Evolutionary conservation across 1,140 invertebrate species (phyloP).

Genomic region (Ceratoteleas bidentatus): DNA sequence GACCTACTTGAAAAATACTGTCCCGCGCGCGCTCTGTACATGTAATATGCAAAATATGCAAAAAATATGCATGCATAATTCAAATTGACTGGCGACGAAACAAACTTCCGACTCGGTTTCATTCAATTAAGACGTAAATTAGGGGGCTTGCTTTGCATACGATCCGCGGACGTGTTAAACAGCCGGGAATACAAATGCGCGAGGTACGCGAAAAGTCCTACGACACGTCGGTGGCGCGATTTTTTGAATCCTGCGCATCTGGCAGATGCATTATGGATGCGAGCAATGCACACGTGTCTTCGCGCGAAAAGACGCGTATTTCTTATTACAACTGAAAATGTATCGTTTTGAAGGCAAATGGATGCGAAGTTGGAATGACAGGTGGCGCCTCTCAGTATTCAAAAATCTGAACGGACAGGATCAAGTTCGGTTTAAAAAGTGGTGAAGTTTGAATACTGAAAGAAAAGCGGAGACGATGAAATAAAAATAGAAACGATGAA

Average conservation of each 20-base stretch:
- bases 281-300: too few species aligned
- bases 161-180: background rate
- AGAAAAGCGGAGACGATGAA: too few species aligned
- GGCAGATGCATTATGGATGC: too few species aligned
- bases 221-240: background rate
- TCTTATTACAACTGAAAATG: too few species aligned
- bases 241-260: background rate
- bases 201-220: background rate
- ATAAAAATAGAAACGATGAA: too few species aligned
- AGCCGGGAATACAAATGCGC: background rate
- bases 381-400: too few species aligned
- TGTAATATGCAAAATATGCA: slow-evolving; percentile 4
- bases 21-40: background rate
- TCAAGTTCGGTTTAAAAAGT: too few species aligned
- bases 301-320: too few species aligned
- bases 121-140: slow-evolving; percentile 7
- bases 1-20: slow-evolving; percentile 2
- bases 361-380: too few species aligned
- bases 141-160: background rate
- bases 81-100: background rate
- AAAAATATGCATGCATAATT: slow-evolving; percentile 3
- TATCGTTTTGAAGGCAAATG: too few species aligned
- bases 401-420: too few species aligned
- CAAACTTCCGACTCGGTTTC: slow-evolving; percentile 2
- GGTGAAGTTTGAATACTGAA: too few species aligned